These are phyloP conservation scores for Phataginus tetradactyla DNA, from an alignment of 2,797 vertebrate species.

Conservation along the genomic window DNA sequence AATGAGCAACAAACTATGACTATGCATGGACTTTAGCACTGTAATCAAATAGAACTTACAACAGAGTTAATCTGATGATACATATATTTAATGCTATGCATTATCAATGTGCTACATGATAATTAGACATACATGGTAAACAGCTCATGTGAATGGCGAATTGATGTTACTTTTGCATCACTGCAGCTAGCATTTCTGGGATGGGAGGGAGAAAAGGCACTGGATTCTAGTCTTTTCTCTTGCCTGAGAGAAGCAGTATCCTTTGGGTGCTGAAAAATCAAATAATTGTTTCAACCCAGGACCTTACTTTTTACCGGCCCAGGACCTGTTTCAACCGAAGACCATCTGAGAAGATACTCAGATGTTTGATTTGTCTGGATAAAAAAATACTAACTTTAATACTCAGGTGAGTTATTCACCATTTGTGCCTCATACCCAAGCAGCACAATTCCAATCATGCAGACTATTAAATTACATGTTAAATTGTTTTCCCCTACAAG, in stretches of 20 bases:
- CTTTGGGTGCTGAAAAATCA: not conserved
- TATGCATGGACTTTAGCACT: slow-evolving; percentile 56
- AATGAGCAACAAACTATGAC: slow-evolving; percentile 53
- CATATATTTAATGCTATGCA: slow-evolving; percentile 68
- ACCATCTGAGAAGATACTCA: not conserved
- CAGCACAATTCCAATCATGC: not conserved
- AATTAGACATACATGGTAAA: slow-evolving; percentile 68
- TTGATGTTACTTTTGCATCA: slow-evolving; percentile 53
- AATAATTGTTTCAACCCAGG: not conserved
- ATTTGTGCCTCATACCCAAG: not conserved
- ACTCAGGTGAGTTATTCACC: not conserved
- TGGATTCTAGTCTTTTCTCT: not conserved
- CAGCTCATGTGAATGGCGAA: slow-evolving; percentile 51
- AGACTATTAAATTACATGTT: not conserved
- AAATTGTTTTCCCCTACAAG: not conserved
- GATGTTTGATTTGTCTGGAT: not conserved
- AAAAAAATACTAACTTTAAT: not conserved
- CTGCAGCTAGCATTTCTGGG: slow-evolving; percentile 47
- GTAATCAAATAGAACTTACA: slow-evolving; percentile 71
- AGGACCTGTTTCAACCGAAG: not conserved
- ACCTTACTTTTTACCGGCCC: not conserved
- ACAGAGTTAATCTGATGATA: slow-evolving; percentile 70
- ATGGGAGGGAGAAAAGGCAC: not conserved
- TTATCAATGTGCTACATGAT: slow-evolving; percentile 62
- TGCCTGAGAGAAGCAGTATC: not conserved